Conservation (phyloP, 2,888 invertebrate genomes). For the Xylota segnis region DNA sequence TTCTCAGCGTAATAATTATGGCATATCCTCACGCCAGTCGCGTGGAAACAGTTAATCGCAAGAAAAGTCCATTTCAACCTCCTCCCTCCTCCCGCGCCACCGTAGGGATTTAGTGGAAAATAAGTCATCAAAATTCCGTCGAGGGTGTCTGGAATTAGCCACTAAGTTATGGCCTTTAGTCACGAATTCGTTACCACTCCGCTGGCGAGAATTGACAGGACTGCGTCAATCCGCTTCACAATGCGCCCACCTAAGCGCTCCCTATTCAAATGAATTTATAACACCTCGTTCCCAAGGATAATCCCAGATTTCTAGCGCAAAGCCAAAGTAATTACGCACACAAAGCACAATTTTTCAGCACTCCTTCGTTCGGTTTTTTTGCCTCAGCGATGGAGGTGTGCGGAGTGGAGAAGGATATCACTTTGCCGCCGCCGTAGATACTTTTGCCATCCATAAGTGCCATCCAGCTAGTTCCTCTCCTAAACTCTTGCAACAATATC, state of each 20-base stretch:
- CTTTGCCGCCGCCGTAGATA: constrained; percentile 9
- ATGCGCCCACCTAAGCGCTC: constrained; percentile 47
- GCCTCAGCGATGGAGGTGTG: not conserved
- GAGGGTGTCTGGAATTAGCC: constrained; percentile 68
- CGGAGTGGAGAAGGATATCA: constrained; percentile 24
- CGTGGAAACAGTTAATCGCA: constrained; percentile 61
- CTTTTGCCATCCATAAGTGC: constrained; percentile 55
- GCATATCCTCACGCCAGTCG: constrained; percentile 59
- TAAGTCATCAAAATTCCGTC: constrained; percentile 72
- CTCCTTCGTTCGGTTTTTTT: constrained; percentile 32
- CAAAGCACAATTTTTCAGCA: constrained; percentile 41
- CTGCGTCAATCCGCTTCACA: constrained; percentile 47
- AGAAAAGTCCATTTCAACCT: constrained; percentile 40
- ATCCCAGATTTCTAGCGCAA: constrained; percentile 61
- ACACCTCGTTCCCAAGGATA: constrained; percentile 66
- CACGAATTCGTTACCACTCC: constrained; percentile 54
- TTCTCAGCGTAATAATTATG: constrained; percentile 45
- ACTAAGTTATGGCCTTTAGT: constrained; percentile 68
- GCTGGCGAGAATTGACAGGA: constrained; percentile 33
- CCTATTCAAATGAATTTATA: constrained; percentile 53
- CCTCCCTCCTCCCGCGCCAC: not conserved
- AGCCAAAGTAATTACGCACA: constrained; percentile 73
- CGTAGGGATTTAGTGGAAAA: constrained; percentile 39
- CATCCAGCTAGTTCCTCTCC: constrained; percentile 52
- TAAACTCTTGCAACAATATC: constrained; percentile 57